phyloP scores from a whole-genome alignment of 2,113 vertebrate species.

The Saguinus midas region DNA sequence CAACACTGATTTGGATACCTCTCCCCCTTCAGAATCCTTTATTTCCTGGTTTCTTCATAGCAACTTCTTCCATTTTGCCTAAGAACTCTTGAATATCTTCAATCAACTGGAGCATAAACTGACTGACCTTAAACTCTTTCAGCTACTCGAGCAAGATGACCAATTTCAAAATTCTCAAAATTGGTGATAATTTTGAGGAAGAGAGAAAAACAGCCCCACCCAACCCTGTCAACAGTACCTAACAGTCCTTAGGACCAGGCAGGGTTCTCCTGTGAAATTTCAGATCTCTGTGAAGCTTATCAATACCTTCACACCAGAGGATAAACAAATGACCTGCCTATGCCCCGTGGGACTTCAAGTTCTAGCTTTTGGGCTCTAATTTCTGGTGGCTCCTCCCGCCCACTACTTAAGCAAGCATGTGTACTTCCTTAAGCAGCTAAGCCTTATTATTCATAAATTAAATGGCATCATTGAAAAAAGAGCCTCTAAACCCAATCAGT shows the following conservation, averaged over 20 bases:
- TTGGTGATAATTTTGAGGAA: neutral
- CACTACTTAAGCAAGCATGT: too few relatives aligned
- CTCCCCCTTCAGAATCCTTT: neutral
- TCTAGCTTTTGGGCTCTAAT: neutral
- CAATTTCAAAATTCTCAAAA: neutral
- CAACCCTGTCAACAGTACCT: neutral
- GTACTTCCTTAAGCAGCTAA: neutral
- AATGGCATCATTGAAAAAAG: neutral
- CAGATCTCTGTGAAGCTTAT: neutral
- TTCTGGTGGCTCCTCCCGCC: neutral
- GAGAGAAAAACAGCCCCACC: neutral
- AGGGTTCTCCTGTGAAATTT: neutral
- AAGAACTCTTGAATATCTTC: neutral
- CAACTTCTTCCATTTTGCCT: neutral
- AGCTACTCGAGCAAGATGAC: neutral
- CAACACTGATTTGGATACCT: neutral
- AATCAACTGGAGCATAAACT: neutral
- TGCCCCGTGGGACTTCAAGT: neutral
- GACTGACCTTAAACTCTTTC: neutral
- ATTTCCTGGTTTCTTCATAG: neutral
- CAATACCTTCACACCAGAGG: neutral
- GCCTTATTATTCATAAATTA: neutral
- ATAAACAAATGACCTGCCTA: neutral
- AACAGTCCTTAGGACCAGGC: accelerated
- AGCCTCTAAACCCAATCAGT: neutral